Base-by-base conservation (phyloP, 2,888 invertebrate genomes). In the Ophion ellenae region DNA sequence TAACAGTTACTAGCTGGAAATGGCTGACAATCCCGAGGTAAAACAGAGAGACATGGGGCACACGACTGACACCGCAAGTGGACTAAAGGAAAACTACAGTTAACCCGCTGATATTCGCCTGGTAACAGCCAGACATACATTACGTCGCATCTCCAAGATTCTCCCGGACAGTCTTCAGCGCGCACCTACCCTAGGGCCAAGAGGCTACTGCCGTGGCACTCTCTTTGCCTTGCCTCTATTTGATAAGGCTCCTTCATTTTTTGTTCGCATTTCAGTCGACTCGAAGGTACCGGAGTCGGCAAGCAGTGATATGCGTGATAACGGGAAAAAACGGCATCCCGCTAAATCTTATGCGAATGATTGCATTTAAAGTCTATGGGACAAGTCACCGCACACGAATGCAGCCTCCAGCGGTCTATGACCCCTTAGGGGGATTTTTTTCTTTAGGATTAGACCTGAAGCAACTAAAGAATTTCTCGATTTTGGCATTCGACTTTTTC, bases 1-100 rank as follows among this genome's bases (percentile, higher is more conserved):
- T 57, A 84, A 88, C 87, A 88, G 88, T 88, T 88, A 88, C 83
- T 88, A 88, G 83, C 88, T 88, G 88, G 88, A 88, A 88, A 85
- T 64, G 28, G 81, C 75, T 79, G 53, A 63, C 80, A 86, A 86
- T 74, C 83, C 86, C 87, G 74, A 63, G 86, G 88, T 88, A 88
- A 87, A 81, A 84, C 83, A 83, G 83, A 53, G 63, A 71, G 32
- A 83, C 84, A 73, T 24, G 81, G 84, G 76, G 74, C 75, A 83
- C 86, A 69, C 75, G 7, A 84, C 86, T 86, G 76, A 82, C 86
- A 81, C 83, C 47, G 71, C 79, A 69, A 82, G 82, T 79, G 78
- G 69, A 81, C 80, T 85, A 45, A 80, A 86, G 79, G 81, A 83
- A 83, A 83, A 75, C 63, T 81, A 88, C 87, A 88, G 87, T 87